Evolutionary conservation across 2,113 vertebrate species (phyloP).

Genomic region (Anhinga rufa): DNA sequence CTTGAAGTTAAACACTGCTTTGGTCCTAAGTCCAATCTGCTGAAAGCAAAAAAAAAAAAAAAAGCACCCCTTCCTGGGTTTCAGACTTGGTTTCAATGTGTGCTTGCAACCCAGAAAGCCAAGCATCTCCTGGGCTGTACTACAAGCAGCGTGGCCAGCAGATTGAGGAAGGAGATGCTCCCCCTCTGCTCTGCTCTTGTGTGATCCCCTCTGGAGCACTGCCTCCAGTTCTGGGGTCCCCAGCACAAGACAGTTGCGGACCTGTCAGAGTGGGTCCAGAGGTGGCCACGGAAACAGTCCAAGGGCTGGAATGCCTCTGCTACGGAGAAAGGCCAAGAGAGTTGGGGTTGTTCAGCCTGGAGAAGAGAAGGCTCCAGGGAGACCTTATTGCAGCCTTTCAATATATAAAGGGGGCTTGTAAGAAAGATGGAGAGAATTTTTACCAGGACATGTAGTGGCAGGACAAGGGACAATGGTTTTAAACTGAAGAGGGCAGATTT

Average conservation of each 20-base stretch:
- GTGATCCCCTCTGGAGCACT: not conserved
- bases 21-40: not conserved
- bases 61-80: fast-evolving
- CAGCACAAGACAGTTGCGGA: not conserved
- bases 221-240: not conserved
- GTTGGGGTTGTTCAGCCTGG: not conserved
- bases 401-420: not conserved
- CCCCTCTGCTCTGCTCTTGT: not conserved
- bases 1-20: not conserved
- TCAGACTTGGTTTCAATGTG: not conserved
- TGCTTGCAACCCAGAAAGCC: not conserved
- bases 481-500: not conserved
- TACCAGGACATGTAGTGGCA: not conserved
- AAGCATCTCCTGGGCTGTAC: not conserved
- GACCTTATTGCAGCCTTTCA: not conserved
- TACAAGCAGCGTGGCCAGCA: fast-evolving
- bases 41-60: not conserved
- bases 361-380: not conserved
- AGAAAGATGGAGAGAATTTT: not conserved
- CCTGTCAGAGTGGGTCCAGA: not conserved
- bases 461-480: not conserved
- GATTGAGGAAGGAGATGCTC: not conserved
- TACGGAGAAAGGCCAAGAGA: not conserved
- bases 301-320: not conserved
- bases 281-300: not conserved